A percentile compares a stretch with the other conserved stretches of the same genome.
phyloP scores from a whole-genome alignment of 2,797 vertebrate species.

The Takifugu rubripes region DNA sequence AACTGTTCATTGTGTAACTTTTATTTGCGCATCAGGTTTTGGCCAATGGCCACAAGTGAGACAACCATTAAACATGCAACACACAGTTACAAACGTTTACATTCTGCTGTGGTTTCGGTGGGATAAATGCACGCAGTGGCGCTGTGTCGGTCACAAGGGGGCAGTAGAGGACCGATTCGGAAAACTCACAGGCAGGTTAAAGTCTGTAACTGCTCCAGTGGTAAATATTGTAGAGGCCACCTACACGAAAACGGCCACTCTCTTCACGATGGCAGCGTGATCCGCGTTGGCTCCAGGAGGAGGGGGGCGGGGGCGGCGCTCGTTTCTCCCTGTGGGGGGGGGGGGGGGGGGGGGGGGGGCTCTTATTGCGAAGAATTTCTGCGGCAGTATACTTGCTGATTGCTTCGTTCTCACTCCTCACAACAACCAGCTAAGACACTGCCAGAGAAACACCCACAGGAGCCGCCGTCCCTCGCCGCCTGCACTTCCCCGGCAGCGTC shows the following conservation, averaged over 20 bases:
- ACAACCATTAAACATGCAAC: slow-evolving; percentile 2
- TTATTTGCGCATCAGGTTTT: slow-evolving; percentile 28
- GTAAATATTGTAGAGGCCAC: slow-evolving; percentile 17
- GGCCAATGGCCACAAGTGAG: background rate
- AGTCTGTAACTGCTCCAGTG: slow-evolving; percentile 20
- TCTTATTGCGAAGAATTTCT: slow-evolving; percentile 93
- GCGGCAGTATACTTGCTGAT: slow-evolving; percentile 99
- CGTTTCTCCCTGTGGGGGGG: background rate
- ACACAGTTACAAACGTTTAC: slow-evolving; percentile 29
- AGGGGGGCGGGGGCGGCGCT: slow-evolving; percentile 30
- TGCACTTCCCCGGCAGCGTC: slow-evolving; percentile 8
- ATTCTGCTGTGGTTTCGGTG: slow-evolving; percentile 26
- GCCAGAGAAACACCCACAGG: slow-evolving; percentile 99
- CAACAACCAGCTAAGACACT: slow-evolving; percentile 99
- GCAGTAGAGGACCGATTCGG: slow-evolving; percentile 54
- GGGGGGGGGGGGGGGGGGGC: slow-evolving; percentile 27
- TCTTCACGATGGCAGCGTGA: slow-evolving; percentile 17
- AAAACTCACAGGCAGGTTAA: slow-evolving; percentile 17
- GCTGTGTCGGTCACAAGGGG: slow-evolving; percentile 59
- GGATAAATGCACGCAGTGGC: slow-evolving; percentile 20
- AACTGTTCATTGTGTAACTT: slow-evolving; percentile 17
- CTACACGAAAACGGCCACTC: background rate
- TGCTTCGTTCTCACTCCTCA: slow-evolving; percentile 94
- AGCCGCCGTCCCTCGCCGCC: slow-evolving; percentile 50
- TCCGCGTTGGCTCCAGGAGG: slow-evolving; percentile 3